Conservation (phyloP, 2,797 vertebrate genomes). For the Alauda arvensis region DNA sequence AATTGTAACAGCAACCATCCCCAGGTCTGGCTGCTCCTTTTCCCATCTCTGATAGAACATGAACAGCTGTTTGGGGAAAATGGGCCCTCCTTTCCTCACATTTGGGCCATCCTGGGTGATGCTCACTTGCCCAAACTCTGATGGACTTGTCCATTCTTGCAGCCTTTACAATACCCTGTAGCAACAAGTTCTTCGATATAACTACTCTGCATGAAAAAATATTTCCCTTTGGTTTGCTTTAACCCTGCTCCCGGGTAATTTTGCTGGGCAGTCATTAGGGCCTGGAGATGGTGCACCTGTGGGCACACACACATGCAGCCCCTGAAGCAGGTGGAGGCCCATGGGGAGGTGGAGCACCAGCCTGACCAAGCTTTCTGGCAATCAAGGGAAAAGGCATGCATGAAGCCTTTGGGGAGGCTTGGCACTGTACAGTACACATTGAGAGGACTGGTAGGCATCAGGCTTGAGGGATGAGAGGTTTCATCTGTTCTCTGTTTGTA, state of each 20-base stretch:
- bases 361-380: background rate
- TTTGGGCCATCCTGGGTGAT: background rate
- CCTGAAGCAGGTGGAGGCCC: background rate
- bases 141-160: background rate
- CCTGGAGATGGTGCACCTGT: background rate
- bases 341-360: background rate
- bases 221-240: background rate
- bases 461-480: background rate
- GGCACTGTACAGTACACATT: fast-evolving
- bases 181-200: background rate
- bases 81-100: background rate
- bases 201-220: background rate
- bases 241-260: background rate
- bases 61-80: background rate
- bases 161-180: background rate
- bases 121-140: background rate
- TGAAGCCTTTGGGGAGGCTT: background rate
- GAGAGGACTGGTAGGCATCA: background rate
- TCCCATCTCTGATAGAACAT: background rate
- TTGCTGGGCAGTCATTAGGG: background rate
- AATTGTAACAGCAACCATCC: background rate
- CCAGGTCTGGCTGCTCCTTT: background rate
- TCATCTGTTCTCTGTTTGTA: background rate
- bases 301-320: background rate
- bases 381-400: background rate